phyloP scores from a whole-genome alignment of 92 coral and sea anemone species.

The Isaurus tuberculatus region DNA sequence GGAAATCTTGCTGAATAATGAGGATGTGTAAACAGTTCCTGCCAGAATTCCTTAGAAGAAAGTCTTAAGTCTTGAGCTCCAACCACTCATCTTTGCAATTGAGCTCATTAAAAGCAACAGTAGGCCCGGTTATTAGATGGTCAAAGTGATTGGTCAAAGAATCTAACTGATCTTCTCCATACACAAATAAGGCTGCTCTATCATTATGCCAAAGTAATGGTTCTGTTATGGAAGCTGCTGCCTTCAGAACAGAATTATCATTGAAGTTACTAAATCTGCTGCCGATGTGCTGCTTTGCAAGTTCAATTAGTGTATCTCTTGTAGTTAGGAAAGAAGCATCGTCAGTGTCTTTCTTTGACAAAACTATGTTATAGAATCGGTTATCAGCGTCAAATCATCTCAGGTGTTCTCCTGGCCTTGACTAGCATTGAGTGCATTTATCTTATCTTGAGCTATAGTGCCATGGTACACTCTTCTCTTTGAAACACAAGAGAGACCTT shows the following conservation, averaged over 20 bases:
- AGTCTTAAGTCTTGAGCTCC: conserved; percentile 42
- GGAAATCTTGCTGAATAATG: conserved; percentile 42
- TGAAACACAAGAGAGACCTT: conserved; percentile 45
- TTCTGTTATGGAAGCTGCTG: conserved; percentile 26
- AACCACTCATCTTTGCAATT: conserved; percentile 41
- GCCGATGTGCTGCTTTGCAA: not conserved
- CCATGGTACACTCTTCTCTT: conserved; percentile 19
- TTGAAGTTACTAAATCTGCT: conserved; percentile 8
- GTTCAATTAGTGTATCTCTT: not conserved
- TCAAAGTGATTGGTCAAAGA: conserved; percentile 25
- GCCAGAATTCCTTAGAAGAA: conserved; percentile 27
- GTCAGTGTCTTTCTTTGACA: not conserved
- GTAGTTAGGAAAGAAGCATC: conserved; percentile 7
- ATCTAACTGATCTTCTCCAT: not conserved
- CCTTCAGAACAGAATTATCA: not conserved
- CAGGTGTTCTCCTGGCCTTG: conserved; percentile 23
- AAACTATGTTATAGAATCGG: not conserved
- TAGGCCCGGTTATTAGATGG: conserved; percentile 13
- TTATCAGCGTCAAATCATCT: conserved; percentile 26
- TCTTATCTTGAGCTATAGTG: conserved; percentile 27
- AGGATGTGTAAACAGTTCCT: conserved; percentile 46
- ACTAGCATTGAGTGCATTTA: conserved; percentile 6
- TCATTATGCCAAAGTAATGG: conserved; percentile 48
- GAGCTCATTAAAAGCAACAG: conserved; percentile 33
- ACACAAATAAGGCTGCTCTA: not conserved